These are phyloP conservation scores for Oeneis ivallda DNA, from an alignment of 2,888 invertebrate genomes.

Conservation along the genomic window DNA sequence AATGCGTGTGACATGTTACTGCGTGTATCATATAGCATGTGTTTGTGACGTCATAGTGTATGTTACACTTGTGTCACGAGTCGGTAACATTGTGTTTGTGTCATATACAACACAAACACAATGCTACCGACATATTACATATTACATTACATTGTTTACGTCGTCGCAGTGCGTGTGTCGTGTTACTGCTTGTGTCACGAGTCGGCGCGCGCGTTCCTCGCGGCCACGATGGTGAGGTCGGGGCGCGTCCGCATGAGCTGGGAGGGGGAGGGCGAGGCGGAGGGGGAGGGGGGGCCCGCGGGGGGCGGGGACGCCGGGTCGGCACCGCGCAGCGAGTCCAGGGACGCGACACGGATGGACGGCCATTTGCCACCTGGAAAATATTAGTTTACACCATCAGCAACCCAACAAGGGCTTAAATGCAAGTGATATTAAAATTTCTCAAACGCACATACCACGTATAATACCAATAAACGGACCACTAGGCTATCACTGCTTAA, in stretches of 20 bases:
- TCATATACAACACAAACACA: too few species aligned
- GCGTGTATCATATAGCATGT: too few species aligned
- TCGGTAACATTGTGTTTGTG: too few species aligned
- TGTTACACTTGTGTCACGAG: too few species aligned
- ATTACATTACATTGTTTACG: neutral
- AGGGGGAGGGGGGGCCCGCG: conserved; percentile 59
- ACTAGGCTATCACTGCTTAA: too few species aligned
- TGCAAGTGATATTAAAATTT: too few species aligned
- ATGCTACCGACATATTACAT: too few species aligned
- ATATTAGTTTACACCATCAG: too few species aligned
- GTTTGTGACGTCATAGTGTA: too few species aligned
- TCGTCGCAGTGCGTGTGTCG: neutral
- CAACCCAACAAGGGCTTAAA: too few species aligned
- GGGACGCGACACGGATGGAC: conserved; percentile 67
- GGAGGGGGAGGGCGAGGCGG: conserved; percentile 65
- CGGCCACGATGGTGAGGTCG: conserved; percentile 73
- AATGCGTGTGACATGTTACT: neutral
- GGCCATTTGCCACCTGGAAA: conserved; percentile 66
- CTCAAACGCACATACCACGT: too few species aligned
- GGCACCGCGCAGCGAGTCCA: conserved; percentile 60
- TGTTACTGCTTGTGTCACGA: conserved; percentile 27
- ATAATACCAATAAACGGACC: too few species aligned
- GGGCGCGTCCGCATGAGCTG: conserved; percentile 70
- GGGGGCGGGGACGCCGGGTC: conserved; percentile 50
- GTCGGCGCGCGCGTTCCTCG: conserved; percentile 45